Conservation (phyloP, 2,888 invertebrate genomes). For the Thyatira batis region DNA sequence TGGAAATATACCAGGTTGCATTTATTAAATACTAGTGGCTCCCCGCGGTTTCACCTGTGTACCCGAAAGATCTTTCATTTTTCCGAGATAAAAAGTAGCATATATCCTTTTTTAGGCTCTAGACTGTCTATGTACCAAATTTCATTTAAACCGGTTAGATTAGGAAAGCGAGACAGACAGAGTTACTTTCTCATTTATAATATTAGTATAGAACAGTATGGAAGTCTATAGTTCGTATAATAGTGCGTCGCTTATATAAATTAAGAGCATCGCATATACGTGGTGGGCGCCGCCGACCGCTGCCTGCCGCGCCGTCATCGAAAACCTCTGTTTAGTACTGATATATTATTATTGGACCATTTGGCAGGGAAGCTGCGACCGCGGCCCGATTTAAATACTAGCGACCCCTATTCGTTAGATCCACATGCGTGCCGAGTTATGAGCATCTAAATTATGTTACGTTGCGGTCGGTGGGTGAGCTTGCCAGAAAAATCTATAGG, state of each 20-base stretch:
- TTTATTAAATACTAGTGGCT: no score
- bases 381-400: conserved; percentile 25
- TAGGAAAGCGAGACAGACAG: no score
- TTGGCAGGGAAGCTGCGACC: conserved; percentile 50
- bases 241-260: not conserved
- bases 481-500: not conserved
- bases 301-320: conserved; percentile 4
- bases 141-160: no score
- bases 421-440: conserved; percentile 25
- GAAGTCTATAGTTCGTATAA: not conserved
- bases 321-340: conserved; percentile 35
- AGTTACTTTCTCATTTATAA: no score
- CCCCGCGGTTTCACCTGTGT: no score
- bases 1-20: no score
- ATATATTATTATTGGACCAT: conserved; percentile 52
- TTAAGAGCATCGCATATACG: not conserved
- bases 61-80: no score
- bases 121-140: no score
- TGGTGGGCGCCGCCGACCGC: not conserved
- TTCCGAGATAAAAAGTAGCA: no score
- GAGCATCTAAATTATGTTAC: conserved; percentile 4
- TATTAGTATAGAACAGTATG: not conserved
- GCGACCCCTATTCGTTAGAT: conserved; percentile 39
- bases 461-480: not conserved
- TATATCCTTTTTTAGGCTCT: no score